Conservation (phyloP, 2,888 invertebrate species). For the Zaprionus lineosus region DNA sequence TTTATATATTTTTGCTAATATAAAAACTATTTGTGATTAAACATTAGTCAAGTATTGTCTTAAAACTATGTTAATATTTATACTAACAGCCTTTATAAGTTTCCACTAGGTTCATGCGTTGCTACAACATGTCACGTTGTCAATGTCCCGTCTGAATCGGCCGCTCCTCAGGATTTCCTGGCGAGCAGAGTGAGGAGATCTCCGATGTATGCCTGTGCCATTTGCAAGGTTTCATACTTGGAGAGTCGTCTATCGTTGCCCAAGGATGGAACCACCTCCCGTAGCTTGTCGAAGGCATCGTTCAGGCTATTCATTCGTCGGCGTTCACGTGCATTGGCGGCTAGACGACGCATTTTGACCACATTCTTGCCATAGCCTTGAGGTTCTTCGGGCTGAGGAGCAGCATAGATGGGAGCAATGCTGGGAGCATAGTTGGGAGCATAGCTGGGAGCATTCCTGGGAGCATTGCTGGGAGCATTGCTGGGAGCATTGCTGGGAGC, state of each 20-base stretch:
- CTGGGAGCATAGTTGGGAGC: too few relatives aligned
- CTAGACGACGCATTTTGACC: slow-evolving; percentile 85
- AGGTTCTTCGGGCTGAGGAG: background rate
- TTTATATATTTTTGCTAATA: too few relatives aligned
- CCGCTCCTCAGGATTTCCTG: slow-evolving; percentile 63
- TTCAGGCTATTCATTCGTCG: slow-evolving; percentile 89
- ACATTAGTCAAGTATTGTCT: too few relatives aligned
- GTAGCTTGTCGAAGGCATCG: slow-evolving; percentile 88
- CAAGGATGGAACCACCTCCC: slow-evolving; percentile 88
- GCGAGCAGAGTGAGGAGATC: slow-evolving; percentile 87
- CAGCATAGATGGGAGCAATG: too few relatives aligned
- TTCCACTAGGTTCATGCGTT: slow-evolving; percentile 63
- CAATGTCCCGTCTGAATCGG: background rate
- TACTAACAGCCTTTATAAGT: slow-evolving; percentile 71
- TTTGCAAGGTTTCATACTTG: slow-evolving; percentile 90
- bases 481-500: too few relatives aligned
- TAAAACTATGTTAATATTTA: too few relatives aligned
- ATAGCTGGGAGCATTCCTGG: too few relatives aligned
- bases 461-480: too few relatives aligned
- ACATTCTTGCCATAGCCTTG: slow-evolving; percentile 52
- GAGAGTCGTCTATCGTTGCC: slow-evolving; percentile 88
- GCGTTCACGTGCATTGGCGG: slow-evolving; percentile 89
- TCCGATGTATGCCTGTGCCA: slow-evolving; percentile 90
- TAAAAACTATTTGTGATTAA: too few relatives aligned
- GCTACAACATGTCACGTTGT: slow-evolving; percentile 31